Evolutionary conservation across 2,797 vertebrate genomes (phyloP).

Genomic region (Phataginus tetradactyla): DNA sequence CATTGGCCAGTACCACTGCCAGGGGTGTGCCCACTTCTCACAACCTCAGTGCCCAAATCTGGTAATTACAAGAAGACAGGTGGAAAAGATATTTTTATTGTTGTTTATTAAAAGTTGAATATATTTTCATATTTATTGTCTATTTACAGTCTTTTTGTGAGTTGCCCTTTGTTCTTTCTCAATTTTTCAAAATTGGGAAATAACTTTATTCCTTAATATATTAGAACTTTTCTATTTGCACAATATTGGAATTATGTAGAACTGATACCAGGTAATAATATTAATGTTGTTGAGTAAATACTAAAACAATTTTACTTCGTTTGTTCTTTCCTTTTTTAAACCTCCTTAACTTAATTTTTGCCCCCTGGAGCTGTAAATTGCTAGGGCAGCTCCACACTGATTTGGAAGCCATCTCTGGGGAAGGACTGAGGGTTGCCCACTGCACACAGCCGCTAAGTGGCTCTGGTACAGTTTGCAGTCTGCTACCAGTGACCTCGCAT

Average conservation of each 20-base stretch:
- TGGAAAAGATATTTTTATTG: not conserved
- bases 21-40: rapidly evolving
- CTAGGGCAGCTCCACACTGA: rapidly evolving
- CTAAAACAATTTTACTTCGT: not conserved
- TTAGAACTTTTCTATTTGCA: not conserved
- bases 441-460: not conserved
- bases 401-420: not conserved
- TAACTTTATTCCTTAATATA: not conserved
- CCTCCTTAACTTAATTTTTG: not conserved
- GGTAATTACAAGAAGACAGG: not conserved
- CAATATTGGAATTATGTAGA: not conserved
- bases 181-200: not conserved
- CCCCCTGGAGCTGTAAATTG: not conserved
- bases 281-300: not conserved
- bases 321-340: not conserved
- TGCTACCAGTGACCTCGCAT: not conserved
- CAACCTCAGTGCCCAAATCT: not conserved
- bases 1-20: not conserved
- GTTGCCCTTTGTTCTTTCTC: not conserved
- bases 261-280: not conserved
- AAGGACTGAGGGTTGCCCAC: not conserved
- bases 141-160: not conserved
- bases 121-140: not conserved
- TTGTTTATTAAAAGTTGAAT: not conserved
- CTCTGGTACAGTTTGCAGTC: too few relatives aligned